Base-by-base conservation (phyloP, 2,888 invertebrate genomes). In the Stomorhina lunata region DNA sequence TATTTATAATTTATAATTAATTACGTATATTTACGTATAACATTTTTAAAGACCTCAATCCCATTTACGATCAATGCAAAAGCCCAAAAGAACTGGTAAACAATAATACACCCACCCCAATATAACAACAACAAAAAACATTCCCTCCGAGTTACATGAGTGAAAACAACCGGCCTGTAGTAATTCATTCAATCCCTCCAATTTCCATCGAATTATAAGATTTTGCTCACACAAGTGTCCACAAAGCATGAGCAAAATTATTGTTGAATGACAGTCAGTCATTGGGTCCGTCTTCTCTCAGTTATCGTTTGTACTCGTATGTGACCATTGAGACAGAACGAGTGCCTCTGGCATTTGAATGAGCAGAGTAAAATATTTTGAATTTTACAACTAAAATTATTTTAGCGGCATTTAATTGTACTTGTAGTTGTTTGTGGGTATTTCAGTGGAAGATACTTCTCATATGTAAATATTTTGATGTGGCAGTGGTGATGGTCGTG, bases 241-340 rank as follows among this genome's bases (percentile, higher is more conserved):
- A n/a, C n/a, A n/a, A n/a, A 61, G 69, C 43, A 57, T 50, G 53
- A 55, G 22, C 15, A 65, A 55, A 50, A 43, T 40, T 1, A 32
- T 34, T 66, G 71, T 50, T 53, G 76, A 81, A 83, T 76, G 48
- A 83, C 78, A 59, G 78, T 68, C 32, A 37, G 45, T 29, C 12
- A n/a, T n/a, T n/a, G n/a, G n/a, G n/a, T n/a, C 17, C 17, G 9
- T 17, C n/a, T 29, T 55, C 25, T 71, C 17, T 29, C 32, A 50
- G 66, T 45, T 57, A 25, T 37, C 48, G n/a, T n/a, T n/a, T n/a
- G n/a, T n/a, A n/a, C n/a, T n/a, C n/a, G 20, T 63, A 61, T 53
- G 61, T 66, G 37, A 55, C 78, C 77, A 79, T 66, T 82, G 65
- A 79, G 66, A 79, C 75, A 76, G 37, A 79, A 75, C 65, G 73